Evolutionary conservation across 2,113 vertebrate species (phyloP).

Genomic region (Melospiza georgiana): DNA sequence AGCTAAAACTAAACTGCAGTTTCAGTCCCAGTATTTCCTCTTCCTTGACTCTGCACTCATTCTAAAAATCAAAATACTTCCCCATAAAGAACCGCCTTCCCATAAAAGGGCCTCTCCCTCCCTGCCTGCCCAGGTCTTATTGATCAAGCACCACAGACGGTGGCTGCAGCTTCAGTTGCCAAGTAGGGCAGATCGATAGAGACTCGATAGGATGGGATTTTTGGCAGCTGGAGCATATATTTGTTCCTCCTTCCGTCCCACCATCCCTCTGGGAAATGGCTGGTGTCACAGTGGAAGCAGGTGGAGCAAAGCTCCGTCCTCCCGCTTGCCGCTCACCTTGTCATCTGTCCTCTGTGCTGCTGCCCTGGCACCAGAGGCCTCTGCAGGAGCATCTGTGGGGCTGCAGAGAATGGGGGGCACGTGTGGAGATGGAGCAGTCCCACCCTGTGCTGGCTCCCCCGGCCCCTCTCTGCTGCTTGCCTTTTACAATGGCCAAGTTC

Average conservation of each 20-base stretch:
- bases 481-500: background rate
- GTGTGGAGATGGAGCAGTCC: accelerated
- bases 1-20: background rate
- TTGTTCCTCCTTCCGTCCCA: background rate
- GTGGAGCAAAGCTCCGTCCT: background rate
- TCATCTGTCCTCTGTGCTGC: background rate
- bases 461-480: accelerated
- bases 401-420: background rate
- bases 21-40: conserved; percentile 11
- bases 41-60: background rate
- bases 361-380: background rate
- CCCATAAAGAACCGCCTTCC: background rate
- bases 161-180: conserved; percentile 58
- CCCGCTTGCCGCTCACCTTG: background rate
- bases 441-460: accelerated
- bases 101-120: background rate
- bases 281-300: background rate
- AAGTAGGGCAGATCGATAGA: conserved; percentile 67
- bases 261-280: background rate
- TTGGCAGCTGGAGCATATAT: conserved; percentile 43
- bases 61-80: conserved; percentile 30
- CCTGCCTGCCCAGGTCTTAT: conserved; percentile 11
- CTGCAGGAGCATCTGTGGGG: accelerated
- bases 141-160: conserved; percentile 43
- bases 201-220: conserved; percentile 3